Conservation (phyloP, 2,113 vertebrate species). For the Asarcornis scutulata region DNA sequence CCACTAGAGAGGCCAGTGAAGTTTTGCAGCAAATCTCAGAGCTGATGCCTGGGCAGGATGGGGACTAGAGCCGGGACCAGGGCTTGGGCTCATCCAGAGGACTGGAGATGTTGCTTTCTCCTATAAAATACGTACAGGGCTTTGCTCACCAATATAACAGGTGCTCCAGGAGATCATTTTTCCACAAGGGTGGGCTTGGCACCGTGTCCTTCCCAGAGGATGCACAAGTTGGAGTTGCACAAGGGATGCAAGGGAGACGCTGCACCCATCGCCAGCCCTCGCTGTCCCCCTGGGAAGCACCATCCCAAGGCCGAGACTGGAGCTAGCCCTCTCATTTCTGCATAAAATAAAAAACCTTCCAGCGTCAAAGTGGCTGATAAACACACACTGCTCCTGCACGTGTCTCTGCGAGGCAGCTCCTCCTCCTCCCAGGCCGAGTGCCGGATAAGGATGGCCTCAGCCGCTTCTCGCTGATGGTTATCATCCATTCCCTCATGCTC, state of each 20-base stretch:
- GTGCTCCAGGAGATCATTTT: not conserved
- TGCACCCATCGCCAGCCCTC: not conserved
- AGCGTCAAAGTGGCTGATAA: accelerated
- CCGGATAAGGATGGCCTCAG: not conserved
- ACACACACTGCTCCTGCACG: not conserved
- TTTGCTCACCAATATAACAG: no score
- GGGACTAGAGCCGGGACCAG: not conserved
- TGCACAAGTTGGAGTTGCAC: no score
- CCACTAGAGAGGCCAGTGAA: not conserved
- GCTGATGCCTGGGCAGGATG: not conserved
- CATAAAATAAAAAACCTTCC: not conserved
- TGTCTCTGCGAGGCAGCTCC: not conserved
- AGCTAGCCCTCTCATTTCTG: accelerated
- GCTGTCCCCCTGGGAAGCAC: not conserved
- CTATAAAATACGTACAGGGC: no score
- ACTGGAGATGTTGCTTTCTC: not conserved
- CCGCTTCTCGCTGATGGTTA: constrained; percentile 1
- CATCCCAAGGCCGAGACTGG: not conserved
- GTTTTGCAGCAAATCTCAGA: not conserved
- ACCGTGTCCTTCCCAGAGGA: not conserved
- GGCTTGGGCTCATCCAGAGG: not conserved
- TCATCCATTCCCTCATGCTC: constrained; percentile 31
- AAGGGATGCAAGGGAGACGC: not conserved
- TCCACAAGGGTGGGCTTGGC: no score
- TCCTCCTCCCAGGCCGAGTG: not conserved